phyloP scores from a whole-genome alignment of 2,113 vertebrate species.

The Protobothrops flavoviridis region DNA sequence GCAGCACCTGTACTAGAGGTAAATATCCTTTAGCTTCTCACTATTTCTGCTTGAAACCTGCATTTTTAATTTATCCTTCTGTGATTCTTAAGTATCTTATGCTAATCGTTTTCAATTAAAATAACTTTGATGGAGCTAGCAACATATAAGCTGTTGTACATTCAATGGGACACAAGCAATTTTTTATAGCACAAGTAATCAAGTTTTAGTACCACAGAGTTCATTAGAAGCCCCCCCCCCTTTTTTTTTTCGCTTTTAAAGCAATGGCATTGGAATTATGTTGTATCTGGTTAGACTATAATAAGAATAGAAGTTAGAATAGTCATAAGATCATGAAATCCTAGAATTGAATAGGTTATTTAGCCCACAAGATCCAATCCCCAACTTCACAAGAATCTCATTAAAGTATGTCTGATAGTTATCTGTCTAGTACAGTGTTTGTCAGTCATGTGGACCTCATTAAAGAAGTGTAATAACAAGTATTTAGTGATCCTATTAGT shows the following conservation, averaged over 20 bases:
- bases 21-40: slow-evolving; percentile 48
- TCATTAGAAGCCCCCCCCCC: background rate
- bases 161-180: background rate
- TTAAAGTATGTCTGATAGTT: background rate
- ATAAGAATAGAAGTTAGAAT: background rate
- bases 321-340: background rate
- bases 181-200: slow-evolving; percentile 21
- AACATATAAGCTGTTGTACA: background rate
- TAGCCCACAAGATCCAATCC: background rate
- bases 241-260: background rate
- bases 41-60: slow-evolving; percentile 49
- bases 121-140: slow-evolving; percentile 23
- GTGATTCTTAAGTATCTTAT: slow-evolving; percentile 36
- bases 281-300: background rate
- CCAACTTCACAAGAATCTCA: background rate
- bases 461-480: background rate
- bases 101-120: slow-evolving; percentile 31
- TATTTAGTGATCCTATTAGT: background rate
- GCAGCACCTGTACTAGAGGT: slow-evolving; percentile 23
- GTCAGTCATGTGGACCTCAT: background rate
- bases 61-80: slow-evolving; percentile 23
- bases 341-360: background rate
- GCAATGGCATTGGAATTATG: background rate
- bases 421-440: background rate
- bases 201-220: background rate